Evolutionary conservation across 1,140 invertebrate species (phyloP).

Genomic region (Atopsyche davidsoni): DNA sequence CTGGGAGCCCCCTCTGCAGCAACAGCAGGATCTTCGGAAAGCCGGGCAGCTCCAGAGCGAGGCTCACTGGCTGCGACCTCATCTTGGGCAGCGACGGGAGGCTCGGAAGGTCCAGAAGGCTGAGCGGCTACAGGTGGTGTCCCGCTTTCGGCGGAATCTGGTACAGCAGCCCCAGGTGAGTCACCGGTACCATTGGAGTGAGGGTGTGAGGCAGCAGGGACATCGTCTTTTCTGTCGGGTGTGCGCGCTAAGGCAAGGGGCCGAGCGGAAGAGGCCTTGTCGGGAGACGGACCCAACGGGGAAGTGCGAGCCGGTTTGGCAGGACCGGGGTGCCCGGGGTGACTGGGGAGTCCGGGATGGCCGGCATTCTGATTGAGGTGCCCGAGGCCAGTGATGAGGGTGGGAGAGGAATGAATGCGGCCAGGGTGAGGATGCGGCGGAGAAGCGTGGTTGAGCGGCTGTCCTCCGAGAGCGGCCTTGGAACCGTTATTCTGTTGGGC

Average conservation of each 20-base stretch:
- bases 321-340: neutral
- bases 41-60: constrained; percentile 38
- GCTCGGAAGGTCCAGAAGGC: constrained; percentile 40
- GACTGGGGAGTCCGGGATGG: neutral
- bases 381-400: neutral
- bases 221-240: constrained; percentile 7
- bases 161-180: constrained; percentile 1
- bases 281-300: constrained; percentile 15
- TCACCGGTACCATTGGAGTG: constrained; percentile 21
- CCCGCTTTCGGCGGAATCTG: neutral
- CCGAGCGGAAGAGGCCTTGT: constrained; percentile 5
- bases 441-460: constrained; percentile 31
- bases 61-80: constrained; percentile 37
- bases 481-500: constrained; percentile 15
- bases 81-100: constrained; percentile 33
- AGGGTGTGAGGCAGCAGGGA: neutral
- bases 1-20: constrained; percentile 29
- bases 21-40: constrained; percentile 30
- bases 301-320: constrained; percentile 3
- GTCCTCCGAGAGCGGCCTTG: constrained; percentile 20
- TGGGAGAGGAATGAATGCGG: constrained; percentile 20
- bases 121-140: constrained; percentile 36
- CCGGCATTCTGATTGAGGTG: neutral
- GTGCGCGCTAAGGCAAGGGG: constrained; percentile 11
- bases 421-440: constrained; percentile 27